phyloP scores from a whole-genome alignment of 1,140 invertebrate genomes.

The Drosophila lini region DNA sequence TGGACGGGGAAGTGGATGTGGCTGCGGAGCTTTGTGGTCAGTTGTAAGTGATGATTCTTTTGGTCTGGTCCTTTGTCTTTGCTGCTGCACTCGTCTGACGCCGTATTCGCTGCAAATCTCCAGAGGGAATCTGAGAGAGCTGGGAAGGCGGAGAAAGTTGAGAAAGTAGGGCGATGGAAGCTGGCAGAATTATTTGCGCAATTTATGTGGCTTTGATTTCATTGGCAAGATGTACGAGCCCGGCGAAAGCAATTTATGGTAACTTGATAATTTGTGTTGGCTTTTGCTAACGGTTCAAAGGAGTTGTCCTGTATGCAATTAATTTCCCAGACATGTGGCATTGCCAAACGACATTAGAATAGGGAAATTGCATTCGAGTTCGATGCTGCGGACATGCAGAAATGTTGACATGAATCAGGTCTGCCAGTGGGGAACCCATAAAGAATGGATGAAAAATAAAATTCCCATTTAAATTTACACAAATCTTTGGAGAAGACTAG shows the following conservation, averaged over 20 bases:
- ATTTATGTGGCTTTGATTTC: slow-evolving; percentile 82
- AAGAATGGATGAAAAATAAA: slow-evolving; percentile 1
- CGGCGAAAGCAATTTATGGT: slow-evolving; percentile 65
- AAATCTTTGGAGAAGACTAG: neutral
- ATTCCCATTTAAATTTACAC: slow-evolving; percentile 3
- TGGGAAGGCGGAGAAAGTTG: neutral
- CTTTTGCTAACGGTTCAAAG: slow-evolving; percentile 14
- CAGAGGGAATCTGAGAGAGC: neutral
- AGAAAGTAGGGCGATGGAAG: neutral
- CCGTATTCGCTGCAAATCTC: slow-evolving; percentile 40
- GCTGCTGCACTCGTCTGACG: slow-evolving; percentile 35
- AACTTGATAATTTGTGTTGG: slow-evolving; percentile 69
- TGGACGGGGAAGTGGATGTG: slow-evolving; percentile 2
- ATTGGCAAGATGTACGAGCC: slow-evolving; percentile 60
- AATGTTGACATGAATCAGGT: neutral
- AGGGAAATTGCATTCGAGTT: slow-evolving; percentile 25
- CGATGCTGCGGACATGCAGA: neutral
- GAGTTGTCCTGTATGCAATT: slow-evolving; percentile 23
- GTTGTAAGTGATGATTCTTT: slow-evolving; percentile 77
- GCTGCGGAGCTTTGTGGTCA: slow-evolving; percentile 59
- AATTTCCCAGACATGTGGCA: slow-evolving; percentile 34
- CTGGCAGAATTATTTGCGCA: slow-evolving; percentile 71
- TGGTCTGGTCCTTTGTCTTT: slow-evolving; percentile 55
- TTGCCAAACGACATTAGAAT: slow-evolving; percentile 19
- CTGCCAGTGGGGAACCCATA: neutral